Evolutionary conservation across 2,888 invertebrate genomes (phyloP).

Genomic region (Parnassius orleans): DNA sequence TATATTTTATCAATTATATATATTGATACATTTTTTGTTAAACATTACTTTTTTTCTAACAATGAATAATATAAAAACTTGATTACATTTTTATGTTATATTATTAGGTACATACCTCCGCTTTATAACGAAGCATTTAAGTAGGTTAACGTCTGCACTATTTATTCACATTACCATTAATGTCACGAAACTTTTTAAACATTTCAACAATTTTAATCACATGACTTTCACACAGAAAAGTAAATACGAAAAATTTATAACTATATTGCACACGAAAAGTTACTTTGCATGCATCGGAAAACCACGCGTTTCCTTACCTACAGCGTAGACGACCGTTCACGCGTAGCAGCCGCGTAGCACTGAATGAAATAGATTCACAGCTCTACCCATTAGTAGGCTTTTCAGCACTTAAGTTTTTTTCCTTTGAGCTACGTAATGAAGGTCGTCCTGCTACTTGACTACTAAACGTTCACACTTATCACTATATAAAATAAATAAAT

Average conservation of each 20-base stretch:
- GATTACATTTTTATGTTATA: background rate
- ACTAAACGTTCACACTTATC: conserved; percentile 33
- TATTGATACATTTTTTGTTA: too few relatives aligned
- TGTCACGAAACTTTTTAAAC: conserved; percentile 45
- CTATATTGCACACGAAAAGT: conserved; percentile 30
- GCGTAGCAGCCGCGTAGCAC: conserved; percentile 34
- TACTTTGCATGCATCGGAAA: conserved; percentile 38
- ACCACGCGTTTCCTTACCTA: conserved; percentile 47
- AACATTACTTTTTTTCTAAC: too few relatives aligned
- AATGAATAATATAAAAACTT: background rate
- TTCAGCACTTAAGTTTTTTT: conserved; percentile 48
- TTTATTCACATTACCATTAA: conserved; percentile 50
- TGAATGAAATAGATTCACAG: conserved; percentile 37
- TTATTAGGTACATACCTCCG: conserved; percentile 61
- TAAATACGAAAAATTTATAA: conserved; percentile 4
- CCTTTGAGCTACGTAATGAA: conserved; percentile 47
- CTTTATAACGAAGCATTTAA: conserved; percentile 59
- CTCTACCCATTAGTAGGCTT: conserved; percentile 44
- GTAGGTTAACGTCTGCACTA: conserved; percentile 64
- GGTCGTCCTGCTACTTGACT: conserved; percentile 41
- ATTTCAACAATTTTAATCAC: conserved; percentile 18
- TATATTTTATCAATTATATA: too few relatives aligned
- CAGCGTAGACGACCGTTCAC: conserved; percentile 60
- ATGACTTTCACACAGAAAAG: background rate
- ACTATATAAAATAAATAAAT: background rate